Evolutionary conservation across 2,888 invertebrate genomes (phyloP), one percentile per base, ranked within the genome.

Genomic region (Acleris cristana): DNA sequence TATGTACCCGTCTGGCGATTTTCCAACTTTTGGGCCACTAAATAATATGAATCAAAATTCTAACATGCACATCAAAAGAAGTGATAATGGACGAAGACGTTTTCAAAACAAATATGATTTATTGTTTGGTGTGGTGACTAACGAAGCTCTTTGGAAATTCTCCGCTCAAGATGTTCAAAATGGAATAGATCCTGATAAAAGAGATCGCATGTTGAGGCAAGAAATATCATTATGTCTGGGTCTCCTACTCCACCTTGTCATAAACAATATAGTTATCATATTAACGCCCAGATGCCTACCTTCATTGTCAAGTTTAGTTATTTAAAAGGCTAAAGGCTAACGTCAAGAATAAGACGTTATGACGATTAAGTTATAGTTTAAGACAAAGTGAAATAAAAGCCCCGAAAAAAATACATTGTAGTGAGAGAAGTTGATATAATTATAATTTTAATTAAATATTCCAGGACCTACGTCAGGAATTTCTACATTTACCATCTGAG

Each of bases 401-500:
- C 34, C 34, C 10, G 34, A 10, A 10, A 34, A 34, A 10, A 34
- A 34, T 34, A 34, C 10, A 10, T 34, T 34, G 34, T 10, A 34
- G 34, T 34, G 34, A 34, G 34, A 34, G 3, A 34, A 3, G 34
- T 10, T 10, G 10, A 3, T 34, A 10, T 1, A 10, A 34, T 34
- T 10, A 3, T 34, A 34, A 34, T 34, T 34, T 34, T 34, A 34
- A 10, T 34, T 34, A 1, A 10, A 10, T 10, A 34, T 88, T 89
- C 56, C 85, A 94, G 98, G 82, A 98, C 98, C 45, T 97, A 98
- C 87, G 98, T 99, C 63, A 94, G 98, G 70, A 99, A 99, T 89
- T 96, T 98, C 44, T 99, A 98, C 91, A 97, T 97, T 72, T 99
- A 97, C 91, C 99, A 99, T 87, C 94, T 98, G 76, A 98, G 98